Conservation (phyloP, 2,888 invertebrate species). For the Acanthoscelides obtectus region DNA sequence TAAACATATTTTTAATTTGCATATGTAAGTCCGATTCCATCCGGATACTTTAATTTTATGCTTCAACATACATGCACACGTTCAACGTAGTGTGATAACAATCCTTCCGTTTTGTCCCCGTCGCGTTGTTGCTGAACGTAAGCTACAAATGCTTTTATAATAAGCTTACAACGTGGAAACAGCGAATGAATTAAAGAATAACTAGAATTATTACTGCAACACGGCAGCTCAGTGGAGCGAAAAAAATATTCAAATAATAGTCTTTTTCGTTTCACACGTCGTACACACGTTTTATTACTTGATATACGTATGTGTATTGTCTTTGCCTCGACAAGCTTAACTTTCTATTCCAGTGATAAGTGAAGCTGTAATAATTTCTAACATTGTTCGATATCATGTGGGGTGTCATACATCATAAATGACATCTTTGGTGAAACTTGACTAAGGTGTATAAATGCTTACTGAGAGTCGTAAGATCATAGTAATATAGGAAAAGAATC, state of each 20-base stretch:
- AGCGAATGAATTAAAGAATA: background rate
- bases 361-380: too few species aligned
- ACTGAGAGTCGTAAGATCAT: too few species aligned
- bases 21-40: background rate
- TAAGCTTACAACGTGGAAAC: background rate
- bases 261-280: background rate
- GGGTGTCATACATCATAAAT: too few species aligned
- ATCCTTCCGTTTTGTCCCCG: background rate
- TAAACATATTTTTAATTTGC: background rate
- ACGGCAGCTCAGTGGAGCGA: background rate
- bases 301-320: too few species aligned
- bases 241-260: background rate
- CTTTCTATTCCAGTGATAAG: too few species aligned
- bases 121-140: background rate
- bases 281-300: too few species aligned
- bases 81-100: background rate
- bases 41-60: background rate
- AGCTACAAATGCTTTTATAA: background rate
- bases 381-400: too few species aligned
- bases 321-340: too few species aligned
- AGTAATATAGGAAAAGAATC: too few species aligned
- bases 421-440: too few species aligned
- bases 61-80: background rate
- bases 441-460: too few species aligned
- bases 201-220: background rate